These are phyloP conservation scores for Copsychus sechellarum DNA, from an alignment of 2,113 vertebrate species.

Conservation along the genomic window DNA sequence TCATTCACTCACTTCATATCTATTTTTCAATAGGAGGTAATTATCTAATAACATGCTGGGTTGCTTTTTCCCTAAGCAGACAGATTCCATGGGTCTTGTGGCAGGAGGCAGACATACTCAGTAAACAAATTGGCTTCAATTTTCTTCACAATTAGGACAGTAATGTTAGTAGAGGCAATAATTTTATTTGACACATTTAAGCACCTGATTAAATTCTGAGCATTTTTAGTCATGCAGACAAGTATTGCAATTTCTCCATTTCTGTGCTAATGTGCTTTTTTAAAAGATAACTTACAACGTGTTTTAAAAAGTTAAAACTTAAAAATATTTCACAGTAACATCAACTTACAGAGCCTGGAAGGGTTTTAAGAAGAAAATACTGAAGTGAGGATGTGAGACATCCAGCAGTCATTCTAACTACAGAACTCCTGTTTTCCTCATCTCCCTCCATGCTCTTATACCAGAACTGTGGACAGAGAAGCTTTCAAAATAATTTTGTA, in stretches of 20 bases:
- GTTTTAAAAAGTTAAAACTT: neutral
- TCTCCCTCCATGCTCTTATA: neutral
- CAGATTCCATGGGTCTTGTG: neutral
- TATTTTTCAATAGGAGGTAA: neutral
- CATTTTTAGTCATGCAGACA: neutral
- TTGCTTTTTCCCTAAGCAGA: neutral
- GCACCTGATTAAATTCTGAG: neutral
- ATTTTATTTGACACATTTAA: neutral
- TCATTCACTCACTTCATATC: neutral
- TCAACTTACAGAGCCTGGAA: neutral
- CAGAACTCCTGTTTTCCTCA: neutral
- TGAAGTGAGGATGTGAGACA: neutral
- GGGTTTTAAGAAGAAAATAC: neutral
- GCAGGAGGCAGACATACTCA: neutral
- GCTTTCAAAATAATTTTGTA: neutral
- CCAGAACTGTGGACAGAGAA: neutral
- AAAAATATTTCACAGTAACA: neutral
- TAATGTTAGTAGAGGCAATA: neutral
- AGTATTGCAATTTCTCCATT: neutral
- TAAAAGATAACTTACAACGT: neutral
- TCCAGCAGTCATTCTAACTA: neutral
- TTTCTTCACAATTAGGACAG: neutral
- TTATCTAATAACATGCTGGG: neutral
- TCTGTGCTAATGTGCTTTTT: neutral
- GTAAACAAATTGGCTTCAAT: constrained; percentile 2